phyloP scores from a whole-genome alignment of 2,888 invertebrate genomes.

The Conops quadrifasciatus region DNA sequence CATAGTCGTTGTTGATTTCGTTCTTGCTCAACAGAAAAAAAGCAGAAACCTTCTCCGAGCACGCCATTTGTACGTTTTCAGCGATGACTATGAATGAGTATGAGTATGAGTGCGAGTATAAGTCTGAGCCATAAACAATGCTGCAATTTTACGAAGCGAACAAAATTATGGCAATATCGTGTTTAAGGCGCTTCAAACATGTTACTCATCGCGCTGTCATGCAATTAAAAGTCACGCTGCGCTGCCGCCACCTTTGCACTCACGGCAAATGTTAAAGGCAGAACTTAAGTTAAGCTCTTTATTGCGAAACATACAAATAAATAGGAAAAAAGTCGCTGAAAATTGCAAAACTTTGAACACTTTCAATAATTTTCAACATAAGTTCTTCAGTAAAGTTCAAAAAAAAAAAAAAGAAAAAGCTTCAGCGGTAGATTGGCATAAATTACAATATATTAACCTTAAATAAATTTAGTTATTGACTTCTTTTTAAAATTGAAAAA shows the following conservation, averaged over 20 bases:
- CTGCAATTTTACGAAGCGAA: neutral
- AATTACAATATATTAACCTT: no score
- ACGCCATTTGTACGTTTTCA: neutral
- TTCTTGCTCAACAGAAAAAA: neutral
- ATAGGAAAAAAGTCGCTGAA: neutral
- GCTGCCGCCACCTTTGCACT: neutral
- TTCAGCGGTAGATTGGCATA: no score
- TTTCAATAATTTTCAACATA: no score
- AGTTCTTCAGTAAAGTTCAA: no score
- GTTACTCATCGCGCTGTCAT: slow-evolving; percentile 26
- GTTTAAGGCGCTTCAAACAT: slow-evolving; percentile 15
- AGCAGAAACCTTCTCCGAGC: neutral
- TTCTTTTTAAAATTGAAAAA: no score
- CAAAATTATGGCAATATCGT: slow-evolving; percentile 8
- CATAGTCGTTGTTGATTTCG: neutral
- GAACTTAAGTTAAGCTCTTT: neutral
- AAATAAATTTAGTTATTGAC: no score
- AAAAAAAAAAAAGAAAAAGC: no score
- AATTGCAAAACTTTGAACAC: no score
- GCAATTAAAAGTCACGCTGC: slow-evolving; percentile 22
- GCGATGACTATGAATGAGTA: no score
- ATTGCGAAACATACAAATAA: neutral
- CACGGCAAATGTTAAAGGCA: no score
- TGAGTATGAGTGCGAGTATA: neutral
- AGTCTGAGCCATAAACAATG: neutral